A percentile compares a stretch with the other conserved stretches of the same genome.
Conservation (phyloP, 2,888 invertebrate genomes). For the Xylophagus ater region DNA sequence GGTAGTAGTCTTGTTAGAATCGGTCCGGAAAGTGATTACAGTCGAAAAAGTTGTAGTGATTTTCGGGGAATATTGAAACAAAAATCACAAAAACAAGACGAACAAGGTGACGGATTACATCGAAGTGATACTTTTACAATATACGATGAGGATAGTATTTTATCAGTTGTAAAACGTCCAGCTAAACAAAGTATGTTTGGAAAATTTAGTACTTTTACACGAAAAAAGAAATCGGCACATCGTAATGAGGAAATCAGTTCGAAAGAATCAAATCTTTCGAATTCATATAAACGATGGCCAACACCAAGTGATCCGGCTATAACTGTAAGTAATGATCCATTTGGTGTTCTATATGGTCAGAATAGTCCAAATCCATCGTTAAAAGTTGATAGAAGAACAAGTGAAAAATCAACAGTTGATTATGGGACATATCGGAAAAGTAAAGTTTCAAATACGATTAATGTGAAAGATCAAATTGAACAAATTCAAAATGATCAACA, state of each 20-base stretch:
- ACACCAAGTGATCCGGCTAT: slow-evolving; percentile 27
- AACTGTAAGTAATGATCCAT: slow-evolving; percentile 34
- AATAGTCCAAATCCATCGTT: slow-evolving; percentile 10
- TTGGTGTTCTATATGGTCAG: slow-evolving; percentile 31
- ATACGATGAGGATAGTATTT: slow-evolving; percentile 21
- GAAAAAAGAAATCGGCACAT: slow-evolving; percentile 29
- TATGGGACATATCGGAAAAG: slow-evolving; percentile 32
- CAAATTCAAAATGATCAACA: slow-evolving; percentile 24
- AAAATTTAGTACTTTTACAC: slow-evolving; percentile 36
- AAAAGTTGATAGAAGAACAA: neutral
- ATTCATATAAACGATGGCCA: slow-evolving; percentile 10
- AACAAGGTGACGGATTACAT: slow-evolving; percentile 24
- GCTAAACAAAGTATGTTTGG: slow-evolving; percentile 31
- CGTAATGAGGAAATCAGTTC: slow-evolving; percentile 16
- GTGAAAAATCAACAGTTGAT: slow-evolving; percentile 20
- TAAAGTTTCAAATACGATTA: slow-evolving; percentile 28
- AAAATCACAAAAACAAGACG: neutral
- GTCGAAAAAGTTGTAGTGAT: neutral
- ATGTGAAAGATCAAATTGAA: slow-evolving; percentile 28
- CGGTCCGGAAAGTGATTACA: slow-evolving; percentile 6
- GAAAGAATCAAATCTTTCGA: slow-evolving; percentile 13
- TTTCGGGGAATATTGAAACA: neutral
- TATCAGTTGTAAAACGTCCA: slow-evolving; percentile 18
- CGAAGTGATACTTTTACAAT: slow-evolving; percentile 36
- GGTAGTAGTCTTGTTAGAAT: slow-evolving; percentile 16